phyloP scores from a whole-genome alignment of 92 coral and sea anemone species.

The Montipora capitata region DNA sequence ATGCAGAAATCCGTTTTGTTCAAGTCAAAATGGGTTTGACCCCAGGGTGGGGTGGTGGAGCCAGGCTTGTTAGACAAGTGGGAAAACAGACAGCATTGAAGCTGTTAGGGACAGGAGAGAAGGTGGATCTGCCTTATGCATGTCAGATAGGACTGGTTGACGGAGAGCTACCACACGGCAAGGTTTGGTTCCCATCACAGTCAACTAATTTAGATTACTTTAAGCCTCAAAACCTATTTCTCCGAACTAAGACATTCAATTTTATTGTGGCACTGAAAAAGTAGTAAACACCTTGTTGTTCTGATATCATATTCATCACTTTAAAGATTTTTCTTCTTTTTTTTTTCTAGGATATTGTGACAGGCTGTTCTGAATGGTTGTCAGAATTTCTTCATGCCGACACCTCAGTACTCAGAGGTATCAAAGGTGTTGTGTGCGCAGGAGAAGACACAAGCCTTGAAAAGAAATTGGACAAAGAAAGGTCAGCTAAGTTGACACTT shows the following conservation, averaged over 20 bases:
- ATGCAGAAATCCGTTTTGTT: slow-evolving; percentile 88
- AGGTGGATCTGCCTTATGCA: slow-evolving; percentile 71
- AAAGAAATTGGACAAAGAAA: slow-evolving; percentile 80
- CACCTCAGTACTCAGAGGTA: slow-evolving; percentile 83
- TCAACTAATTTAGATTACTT: neutral
- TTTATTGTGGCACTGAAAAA: neutral
- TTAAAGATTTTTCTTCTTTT: neutral
- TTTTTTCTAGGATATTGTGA: slow-evolving; percentile 73
- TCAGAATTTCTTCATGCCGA: slow-evolving; percentile 77
- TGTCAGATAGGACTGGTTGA: slow-evolving; percentile 85
- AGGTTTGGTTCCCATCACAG: slow-evolving; percentile 1
- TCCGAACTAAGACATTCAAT: neutral
- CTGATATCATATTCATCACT: too few species aligned
- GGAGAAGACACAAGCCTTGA: slow-evolving; percentile 68
- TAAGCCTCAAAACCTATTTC: too few species aligned
- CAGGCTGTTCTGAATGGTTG: slow-evolving; percentile 86
- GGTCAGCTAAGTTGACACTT: slow-evolving; percentile 45
- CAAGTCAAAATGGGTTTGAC: slow-evolving; percentile 94
- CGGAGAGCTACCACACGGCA: slow-evolving; percentile 72
- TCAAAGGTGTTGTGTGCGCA: slow-evolving; percentile 84
- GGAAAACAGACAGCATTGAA: slow-evolving; percentile 88
- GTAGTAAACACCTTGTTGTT: too few species aligned
- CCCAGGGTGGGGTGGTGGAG: slow-evolving; percentile 99
- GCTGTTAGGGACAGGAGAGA: slow-evolving; percentile 77
- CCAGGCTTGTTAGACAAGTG: slow-evolving; percentile 82